Percentiles rank a stretch among this genome's conserved stretches.
phyloP scores from a whole-genome alignment of 2,888 invertebrate genomes.

The Craniophora ligustri region DNA sequence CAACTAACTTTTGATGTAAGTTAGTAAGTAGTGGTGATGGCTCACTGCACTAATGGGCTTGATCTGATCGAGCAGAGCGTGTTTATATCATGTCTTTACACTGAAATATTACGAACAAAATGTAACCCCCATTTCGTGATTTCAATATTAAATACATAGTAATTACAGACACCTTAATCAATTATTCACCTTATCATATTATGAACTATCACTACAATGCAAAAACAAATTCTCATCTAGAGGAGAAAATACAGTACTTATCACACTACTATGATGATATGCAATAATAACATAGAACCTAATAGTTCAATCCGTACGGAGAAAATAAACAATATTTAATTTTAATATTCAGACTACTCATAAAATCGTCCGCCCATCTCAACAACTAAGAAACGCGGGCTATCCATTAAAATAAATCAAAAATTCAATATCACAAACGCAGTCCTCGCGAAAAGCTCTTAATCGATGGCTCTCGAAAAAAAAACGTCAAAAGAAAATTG shows the following conservation, averaged over 20 bases:
- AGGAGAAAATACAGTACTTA: background rate
- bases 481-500: conserved; percentile 76
- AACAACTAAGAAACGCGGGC: conserved; percentile 13
- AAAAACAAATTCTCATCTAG: background rate
- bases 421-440: conserved; percentile 48
- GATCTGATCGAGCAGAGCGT: conserved; percentile 41
- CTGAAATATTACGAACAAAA: conserved; percentile 2
- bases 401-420: conserved; percentile 52
- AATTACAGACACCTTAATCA: background rate
- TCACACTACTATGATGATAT: too few relatives aligned
- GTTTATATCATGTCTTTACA: conserved; percentile 23
- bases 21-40: conserved; percentile 58
- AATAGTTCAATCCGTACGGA: too few relatives aligned
- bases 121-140: background rate
- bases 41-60: conserved; percentile 55
- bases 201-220: background rate
- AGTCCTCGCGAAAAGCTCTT: conserved; percentile 39
- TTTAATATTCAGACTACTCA: conserved; percentile 3
- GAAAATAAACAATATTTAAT: too few relatives aligned
- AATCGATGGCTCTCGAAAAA: conserved; percentile 68
- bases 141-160: too few relatives aligned
- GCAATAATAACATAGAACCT: too few relatives aligned
- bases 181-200: background rate
- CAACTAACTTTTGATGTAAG: conserved; percentile 62
- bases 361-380: conserved; percentile 12